phyloP scores from a whole-genome alignment of 2,113 vertebrate species.

The Notechis scutatus region DNA sequence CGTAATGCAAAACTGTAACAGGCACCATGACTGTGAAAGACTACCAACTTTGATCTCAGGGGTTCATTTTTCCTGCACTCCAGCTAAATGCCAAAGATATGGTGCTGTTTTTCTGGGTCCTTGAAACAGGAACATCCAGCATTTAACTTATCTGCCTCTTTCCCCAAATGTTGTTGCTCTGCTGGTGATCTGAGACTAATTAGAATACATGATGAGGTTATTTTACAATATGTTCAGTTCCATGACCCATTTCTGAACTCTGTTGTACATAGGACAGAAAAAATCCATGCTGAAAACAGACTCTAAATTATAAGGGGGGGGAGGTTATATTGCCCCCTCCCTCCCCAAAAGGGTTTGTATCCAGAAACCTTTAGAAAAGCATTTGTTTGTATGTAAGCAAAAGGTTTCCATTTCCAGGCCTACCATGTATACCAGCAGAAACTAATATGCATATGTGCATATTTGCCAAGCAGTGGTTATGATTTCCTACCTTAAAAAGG shows the following conservation, averaged over 20 bases:
- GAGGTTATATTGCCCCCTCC: not conserved
- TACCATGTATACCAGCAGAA: not conserved
- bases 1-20: not conserved
- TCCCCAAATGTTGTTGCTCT: not conserved
- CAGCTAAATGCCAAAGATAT: not conserved
- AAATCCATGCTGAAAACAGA: not conserved
- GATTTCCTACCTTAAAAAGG: not conserved
- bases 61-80: not conserved
- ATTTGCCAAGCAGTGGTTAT: not conserved
- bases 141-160: not conserved
- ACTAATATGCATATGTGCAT: not conserved
- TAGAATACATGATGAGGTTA: not conserved
- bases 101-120: not conserved
- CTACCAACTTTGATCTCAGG: not conserved
- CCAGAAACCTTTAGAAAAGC: not conserved
- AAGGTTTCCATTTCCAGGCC: not conserved
- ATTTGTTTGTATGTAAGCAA: not conserved
- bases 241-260: not conserved
- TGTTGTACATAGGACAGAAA: not conserved
- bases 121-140: not conserved
- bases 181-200: not conserved
- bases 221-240: not conserved
- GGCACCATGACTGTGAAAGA: not conserved
- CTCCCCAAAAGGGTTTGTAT: not conserved
- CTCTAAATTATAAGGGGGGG: not conserved